A percentile compares a stretch with the other conserved stretches of the same genome.
These are phyloP conservation scores for Spinibarbus caldwelli DNA, from an alignment of 2,797 vertebrate genomes.

Conservation along the genomic window DNA sequence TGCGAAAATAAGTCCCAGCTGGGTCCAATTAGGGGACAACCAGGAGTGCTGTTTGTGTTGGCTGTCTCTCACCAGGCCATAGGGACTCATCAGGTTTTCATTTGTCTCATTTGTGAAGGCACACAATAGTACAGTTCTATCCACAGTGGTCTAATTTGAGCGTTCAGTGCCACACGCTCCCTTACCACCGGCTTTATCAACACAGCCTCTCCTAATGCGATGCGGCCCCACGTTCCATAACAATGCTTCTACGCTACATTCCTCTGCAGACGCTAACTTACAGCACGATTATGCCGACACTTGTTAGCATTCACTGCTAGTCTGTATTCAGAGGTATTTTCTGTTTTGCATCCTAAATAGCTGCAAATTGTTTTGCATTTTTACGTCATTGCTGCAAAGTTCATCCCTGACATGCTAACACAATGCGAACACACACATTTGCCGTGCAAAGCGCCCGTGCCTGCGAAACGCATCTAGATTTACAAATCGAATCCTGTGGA, in stretches of 20 bases:
- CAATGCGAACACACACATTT: neutral
- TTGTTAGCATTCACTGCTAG: slow-evolving; percentile 6
- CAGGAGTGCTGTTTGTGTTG: slow-evolving; percentile 58
- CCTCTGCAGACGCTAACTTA: neutral
- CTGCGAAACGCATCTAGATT: slow-evolving; percentile 4
- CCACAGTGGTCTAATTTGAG: slow-evolving; percentile 54
- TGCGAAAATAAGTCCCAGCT: slow-evolving; percentile 62
- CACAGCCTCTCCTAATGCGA: slow-evolving; percentile 26
- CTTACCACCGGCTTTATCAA: slow-evolving; percentile 33
- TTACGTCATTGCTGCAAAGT: neutral
- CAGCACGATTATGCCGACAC: neutral
- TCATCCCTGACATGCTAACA: neutral
- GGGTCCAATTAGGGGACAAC: slow-evolving; percentile 62
- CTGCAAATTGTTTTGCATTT: neutral
- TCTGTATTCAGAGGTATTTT: slow-evolving; percentile 7
- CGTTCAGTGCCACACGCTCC: slow-evolving; percentile 34
- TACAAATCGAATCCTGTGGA: slow-evolving; percentile 4
- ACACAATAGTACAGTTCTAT: slow-evolving; percentile 51
- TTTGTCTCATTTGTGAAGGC: slow-evolving; percentile 59
- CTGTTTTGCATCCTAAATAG: neutral
- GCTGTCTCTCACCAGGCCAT: slow-evolving; percentile 55
- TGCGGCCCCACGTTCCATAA: slow-evolving; percentile 27
- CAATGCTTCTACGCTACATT: slow-evolving; percentile 7
- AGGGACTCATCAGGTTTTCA: slow-evolving; percentile 61
- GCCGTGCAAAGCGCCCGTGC: neutral